A percentile compares a stretch with the other conserved stretches of the same genome.
Conservation (phyloP, 2,888 invertebrate genomes). For the Polylopha cassiicola region DNA sequence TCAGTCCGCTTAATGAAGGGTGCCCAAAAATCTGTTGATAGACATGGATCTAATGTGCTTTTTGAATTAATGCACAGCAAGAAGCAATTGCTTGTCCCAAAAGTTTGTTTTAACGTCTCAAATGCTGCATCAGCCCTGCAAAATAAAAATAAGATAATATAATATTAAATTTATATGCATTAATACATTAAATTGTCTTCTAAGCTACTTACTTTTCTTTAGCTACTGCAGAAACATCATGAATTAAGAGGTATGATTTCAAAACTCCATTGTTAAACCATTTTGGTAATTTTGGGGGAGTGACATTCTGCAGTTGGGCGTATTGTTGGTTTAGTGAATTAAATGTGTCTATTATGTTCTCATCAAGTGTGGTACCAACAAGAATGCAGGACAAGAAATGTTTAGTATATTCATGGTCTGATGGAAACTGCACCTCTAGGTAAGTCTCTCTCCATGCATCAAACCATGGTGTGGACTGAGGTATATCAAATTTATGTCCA, state of each 20-base stretch:
- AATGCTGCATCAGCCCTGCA: slow-evolving; percentile 89
- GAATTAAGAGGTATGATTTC: slow-evolving; percentile 92
- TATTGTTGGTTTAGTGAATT: slow-evolving; percentile 87
- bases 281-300: slow-evolving; percentile 87
- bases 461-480: slow-evolving; percentile 93
- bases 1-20: slow-evolving; percentile 83
- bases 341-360: slow-evolving; percentile 88
- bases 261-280: slow-evolving; percentile 89
- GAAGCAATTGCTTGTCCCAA: slow-evolving; percentile 92
- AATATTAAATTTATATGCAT: slow-evolving; percentile 4
- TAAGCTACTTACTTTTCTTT: slow-evolving; percentile 81
- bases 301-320: slow-evolving; percentile 85
- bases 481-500: slow-evolving; percentile 80
- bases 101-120: slow-evolving; percentile 90
- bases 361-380: slow-evolving; percentile 83
- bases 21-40: slow-evolving; percentile 88
- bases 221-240: slow-evolving; percentile 86
- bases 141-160: slow-evolving; percentile 25
- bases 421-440: slow-evolving; percentile 89
- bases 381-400: slow-evolving; percentile 91
- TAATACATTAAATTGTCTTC: neutral
- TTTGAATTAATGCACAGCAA: slow-evolving; percentile 93
- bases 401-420: slow-evolving; percentile 97
- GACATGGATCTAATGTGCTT: slow-evolving; percentile 75
- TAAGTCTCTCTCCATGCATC: slow-evolving; percentile 96